Evolutionary conservation across 2,797 vertebrate genomes (phyloP), one percentile per base, ranked within the genome.

Genomic region (Spinibarbus caldwelli): DNA sequence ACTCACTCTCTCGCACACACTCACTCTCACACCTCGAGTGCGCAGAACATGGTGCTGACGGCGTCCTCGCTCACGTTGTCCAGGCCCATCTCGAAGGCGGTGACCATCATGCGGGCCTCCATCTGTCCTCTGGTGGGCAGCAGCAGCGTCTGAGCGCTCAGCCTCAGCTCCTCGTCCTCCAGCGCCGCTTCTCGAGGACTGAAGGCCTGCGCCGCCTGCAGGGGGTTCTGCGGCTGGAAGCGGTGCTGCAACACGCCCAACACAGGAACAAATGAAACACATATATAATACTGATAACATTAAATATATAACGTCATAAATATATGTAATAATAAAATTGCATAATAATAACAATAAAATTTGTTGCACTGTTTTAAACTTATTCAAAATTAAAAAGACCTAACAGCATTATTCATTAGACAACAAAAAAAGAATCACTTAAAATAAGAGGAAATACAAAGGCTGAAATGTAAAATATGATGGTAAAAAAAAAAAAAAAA

Each of bases 71-170:
- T 96, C 91, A 99, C 96, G 7, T 98, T 98, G 92, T 99, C 98
- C 89, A 99, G 92, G 49, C 97, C 98, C 0, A 97, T 95, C 91
- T 99, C 98, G 3, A 97, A 99, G 0, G 98, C 98, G 0, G 97
- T 97, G 86, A 99, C 97, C 38, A 99, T 99, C 97, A 99, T 99
- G n/a, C 98, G 96, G 45, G 97, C 98, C 89, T 99, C 98, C 29
- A 99, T 93, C 87, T 99, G 98, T 17, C 97, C 97, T 38, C 97
- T 94, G 0, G 97, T 97, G 76, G 98, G 98, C 78, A 99, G 95
- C 89, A 97, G 95, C 94, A 98, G 96, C 0, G 98, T 99, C 87
- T 99, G 98, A 26, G 97, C 96, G 6, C 98, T 99, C n/a, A 99
- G 96, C 68, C 97, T 97, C 90, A 98, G 88, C 89, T 99, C 97